Evolutionary conservation across 1,140 invertebrate species (phyloP).

Genomic region (Zeugodacus cucurbitae): DNA sequence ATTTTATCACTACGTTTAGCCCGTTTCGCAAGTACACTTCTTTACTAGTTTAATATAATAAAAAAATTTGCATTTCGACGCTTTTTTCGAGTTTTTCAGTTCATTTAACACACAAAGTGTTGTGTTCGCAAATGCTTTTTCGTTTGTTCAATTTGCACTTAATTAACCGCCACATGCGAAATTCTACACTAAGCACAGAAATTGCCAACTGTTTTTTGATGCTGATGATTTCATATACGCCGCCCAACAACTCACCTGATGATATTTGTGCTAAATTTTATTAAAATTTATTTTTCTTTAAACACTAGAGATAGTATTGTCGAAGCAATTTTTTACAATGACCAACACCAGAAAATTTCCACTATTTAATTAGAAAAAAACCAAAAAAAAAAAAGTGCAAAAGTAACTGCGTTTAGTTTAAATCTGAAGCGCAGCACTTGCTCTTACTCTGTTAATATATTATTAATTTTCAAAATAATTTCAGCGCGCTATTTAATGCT

Average conservation of each 20-base stretch:
- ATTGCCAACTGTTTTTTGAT: background rate
- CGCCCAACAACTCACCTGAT: conserved; percentile 23
- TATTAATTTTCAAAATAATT: conserved; percentile 3
- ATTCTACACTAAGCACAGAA: conserved; percentile 16
- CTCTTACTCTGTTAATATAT: background rate
- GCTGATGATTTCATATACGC: background rate
- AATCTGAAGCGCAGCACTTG: background rate
- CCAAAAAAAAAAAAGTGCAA: background rate
- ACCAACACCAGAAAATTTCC: conserved; percentile 5
- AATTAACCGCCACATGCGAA: conserved; percentile 19
- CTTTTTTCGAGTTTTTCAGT: background rate
- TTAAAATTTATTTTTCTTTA: background rate
- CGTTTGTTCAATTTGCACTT: background rate
- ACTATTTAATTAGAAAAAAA: conserved; percentile 7
- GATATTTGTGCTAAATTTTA: background rate
- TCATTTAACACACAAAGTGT: conserved; percentile 13
- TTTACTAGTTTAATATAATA: background rate
- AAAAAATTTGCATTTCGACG: background rate
- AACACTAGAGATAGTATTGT: background rate
- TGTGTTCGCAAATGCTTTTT: background rate
- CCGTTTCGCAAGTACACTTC: background rate
- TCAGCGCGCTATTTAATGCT: conserved; percentile 20
- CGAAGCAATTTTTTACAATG: background rate
- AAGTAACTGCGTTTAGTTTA: too few relatives aligned
- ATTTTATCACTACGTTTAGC: background rate